These are phyloP conservation scores for Datnioides undecimradiatus DNA, from an alignment of 2,113 vertebrate species.

Conservation along the genomic window DNA sequence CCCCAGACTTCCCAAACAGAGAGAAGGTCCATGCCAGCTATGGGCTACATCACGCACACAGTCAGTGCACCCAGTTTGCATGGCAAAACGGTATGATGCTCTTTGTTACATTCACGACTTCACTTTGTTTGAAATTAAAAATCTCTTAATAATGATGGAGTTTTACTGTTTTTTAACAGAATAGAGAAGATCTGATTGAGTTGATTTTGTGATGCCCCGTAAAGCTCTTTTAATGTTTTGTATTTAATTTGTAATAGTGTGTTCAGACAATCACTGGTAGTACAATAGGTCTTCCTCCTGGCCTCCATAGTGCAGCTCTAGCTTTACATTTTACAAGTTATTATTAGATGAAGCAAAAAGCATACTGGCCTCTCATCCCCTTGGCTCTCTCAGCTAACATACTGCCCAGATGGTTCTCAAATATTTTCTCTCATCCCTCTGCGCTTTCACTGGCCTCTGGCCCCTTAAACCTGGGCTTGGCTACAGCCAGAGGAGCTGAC, in stretches of 20 bases:
- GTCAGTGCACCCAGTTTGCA: constrained; percentile 98
- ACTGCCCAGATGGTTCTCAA: constrained; percentile 71
- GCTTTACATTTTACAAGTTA: constrained; percentile 23
- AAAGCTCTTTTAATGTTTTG: not conserved
- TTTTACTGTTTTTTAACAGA: too few relatives aligned
- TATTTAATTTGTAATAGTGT: not conserved
- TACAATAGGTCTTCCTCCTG: not conserved
- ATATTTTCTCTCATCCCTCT: constrained; percentile 76
- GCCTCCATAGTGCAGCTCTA: constrained; percentile 27
- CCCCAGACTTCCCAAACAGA: constrained; percentile 90
- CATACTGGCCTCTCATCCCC: constrained; percentile 13
- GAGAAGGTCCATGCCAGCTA: constrained; percentile 92
- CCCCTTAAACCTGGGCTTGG: constrained; percentile 84
- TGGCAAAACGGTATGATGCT: constrained; percentile 92
- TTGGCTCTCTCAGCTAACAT: constrained; percentile 51
- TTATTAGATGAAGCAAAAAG: constrained; percentile 7
- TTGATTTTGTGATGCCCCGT: not conserved
- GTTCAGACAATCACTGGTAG: not conserved
- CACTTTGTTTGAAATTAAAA: not conserved
- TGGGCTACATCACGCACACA: constrained; percentile 99
- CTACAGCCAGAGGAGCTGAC: constrained; percentile 98
- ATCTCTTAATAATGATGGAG: too few relatives aligned
- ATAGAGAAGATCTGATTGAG: not conserved
- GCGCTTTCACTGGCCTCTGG: constrained; percentile 80
- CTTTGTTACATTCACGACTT: not conserved